Evolutionary conservation across 2,113 vertebrate genomes (phyloP).

Genomic region (Vidua chalybeata): DNA sequence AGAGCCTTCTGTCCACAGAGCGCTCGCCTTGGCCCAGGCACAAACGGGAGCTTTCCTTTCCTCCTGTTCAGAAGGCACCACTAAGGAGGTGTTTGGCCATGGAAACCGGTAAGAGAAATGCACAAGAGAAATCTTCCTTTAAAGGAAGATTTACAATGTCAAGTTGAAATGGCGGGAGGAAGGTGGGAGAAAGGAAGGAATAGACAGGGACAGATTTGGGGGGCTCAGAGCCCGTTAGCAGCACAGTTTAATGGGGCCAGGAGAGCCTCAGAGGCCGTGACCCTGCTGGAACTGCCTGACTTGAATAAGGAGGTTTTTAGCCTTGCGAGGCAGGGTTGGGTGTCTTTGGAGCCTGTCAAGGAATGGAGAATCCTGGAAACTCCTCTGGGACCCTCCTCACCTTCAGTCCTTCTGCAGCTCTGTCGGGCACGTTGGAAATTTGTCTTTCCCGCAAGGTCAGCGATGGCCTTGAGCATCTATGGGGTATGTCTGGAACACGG

Average conservation of each 20-base stretch:
- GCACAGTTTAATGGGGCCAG: background rate
- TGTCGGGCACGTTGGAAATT: background rate
- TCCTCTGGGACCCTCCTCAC: background rate
- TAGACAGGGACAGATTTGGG: background rate
- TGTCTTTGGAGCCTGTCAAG: background rate
- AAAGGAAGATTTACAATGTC: background rate
- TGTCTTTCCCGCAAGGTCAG: background rate
- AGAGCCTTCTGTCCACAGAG: conserved; percentile 27
- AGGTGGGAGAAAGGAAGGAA: background rate
- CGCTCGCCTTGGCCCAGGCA: background rate
- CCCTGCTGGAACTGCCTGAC: background rate
- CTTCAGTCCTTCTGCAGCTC: background rate
- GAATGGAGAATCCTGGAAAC: background rate
- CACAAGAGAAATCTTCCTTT: too few species aligned
- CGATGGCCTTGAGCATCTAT: background rate
- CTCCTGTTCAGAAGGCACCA: background rate
- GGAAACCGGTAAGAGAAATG: background rate
- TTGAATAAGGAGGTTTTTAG: background rate
- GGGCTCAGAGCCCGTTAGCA: background rate
- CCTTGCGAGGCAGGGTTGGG: background rate
- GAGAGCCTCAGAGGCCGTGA: background rate
- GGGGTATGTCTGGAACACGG: background rate
- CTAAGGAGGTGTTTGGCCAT: background rate
- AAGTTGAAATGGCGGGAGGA: background rate
- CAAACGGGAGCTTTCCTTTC: background rate